Evolutionary conservation across 2,797 vertebrate genomes (phyloP).

Genomic region (Siniperca undulata): DNA sequence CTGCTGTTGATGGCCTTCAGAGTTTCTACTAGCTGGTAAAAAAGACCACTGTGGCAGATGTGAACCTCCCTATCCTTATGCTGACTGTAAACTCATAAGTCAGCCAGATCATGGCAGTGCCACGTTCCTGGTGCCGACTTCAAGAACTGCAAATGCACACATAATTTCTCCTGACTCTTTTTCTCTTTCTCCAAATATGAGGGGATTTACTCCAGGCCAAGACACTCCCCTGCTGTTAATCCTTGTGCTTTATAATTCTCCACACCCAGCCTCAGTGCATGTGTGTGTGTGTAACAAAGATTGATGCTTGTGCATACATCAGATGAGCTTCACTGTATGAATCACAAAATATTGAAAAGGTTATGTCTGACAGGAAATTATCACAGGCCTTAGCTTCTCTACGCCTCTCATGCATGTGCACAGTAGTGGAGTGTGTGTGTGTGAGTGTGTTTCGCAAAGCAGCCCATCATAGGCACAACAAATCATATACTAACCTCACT

Average conservation of each 20-base stretch:
- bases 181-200: conserved; percentile 66
- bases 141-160: conserved; percentile 49
- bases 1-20: neutral
- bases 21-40: neutral
- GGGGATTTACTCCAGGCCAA: conserved; percentile 65
- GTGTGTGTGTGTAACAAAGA: conserved; percentile 43
- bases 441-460: conserved; percentile 21
- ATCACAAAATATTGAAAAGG: conserved; percentile 68
- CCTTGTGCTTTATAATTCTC: conserved; percentile 62
- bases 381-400: conserved; percentile 49
- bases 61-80: conserved; percentile 18
- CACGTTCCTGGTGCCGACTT: conserved; percentile 37
- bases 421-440: conserved; percentile 19
- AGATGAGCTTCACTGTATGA: conserved; percentile 54
- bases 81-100: conserved; percentile 49
- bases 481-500: conserved; percentile 60
- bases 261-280: conserved; percentile 34
- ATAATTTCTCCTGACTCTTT: conserved; percentile 70
- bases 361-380: conserved; percentile 64
- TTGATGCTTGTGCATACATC: conserved; percentile 55
- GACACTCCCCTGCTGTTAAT: conserved; percentile 69
- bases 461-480: conserved; percentile 46
- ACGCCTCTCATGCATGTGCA: conserved; percentile 31
- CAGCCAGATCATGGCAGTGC: conserved; percentile 41
- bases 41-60: neutral